phyloP scores from a whole-genome alignment of 2,797 vertebrate species.

The Gobio occitaniae region DNA sequence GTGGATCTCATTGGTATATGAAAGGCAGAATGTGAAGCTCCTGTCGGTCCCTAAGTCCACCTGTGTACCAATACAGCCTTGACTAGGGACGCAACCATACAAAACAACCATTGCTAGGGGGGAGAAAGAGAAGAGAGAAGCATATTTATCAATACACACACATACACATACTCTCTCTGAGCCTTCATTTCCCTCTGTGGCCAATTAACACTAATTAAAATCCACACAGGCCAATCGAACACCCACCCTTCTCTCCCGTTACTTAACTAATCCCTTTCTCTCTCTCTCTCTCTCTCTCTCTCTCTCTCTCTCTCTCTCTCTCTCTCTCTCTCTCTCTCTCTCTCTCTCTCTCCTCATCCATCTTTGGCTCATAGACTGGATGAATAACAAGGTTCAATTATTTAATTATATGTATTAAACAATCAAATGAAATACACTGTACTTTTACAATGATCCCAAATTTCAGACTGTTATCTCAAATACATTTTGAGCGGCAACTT shows the following conservation, averaged over 20 bases:
- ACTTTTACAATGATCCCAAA: not conserved
- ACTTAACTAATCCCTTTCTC: conserved; percentile 51
- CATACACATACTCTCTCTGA: conserved; percentile 29
- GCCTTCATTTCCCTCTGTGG: conserved; percentile 76
- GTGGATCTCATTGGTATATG: conserved; percentile 38
- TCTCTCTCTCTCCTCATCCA: conserved; percentile 47
- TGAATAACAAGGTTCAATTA: conserved; percentile 65
- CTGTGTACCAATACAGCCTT: conserved; percentile 81
- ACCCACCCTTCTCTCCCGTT: conserved; percentile 63
- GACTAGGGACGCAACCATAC: conserved; percentile 66
- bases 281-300: conserved; percentile 59
- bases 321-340: conserved; percentile 57
- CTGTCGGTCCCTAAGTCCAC: conserved; percentile 71
- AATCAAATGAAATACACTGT: conserved; percentile 12
- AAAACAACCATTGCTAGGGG: conserved; percentile 63
- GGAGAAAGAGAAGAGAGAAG: conserved; percentile 38
- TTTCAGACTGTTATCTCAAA: not conserved
- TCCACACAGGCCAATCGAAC: conserved; percentile 69
- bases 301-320: conserved; percentile 56
- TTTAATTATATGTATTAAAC: conserved; percentile 54
- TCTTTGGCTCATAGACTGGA: conserved; percentile 47
- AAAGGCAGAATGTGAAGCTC: conserved; percentile 20
- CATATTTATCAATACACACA: conserved; percentile 37
- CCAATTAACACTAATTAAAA: conserved; percentile 85
- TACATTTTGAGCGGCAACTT: not conserved